phyloP scores from a whole-genome alignment of 2,113 vertebrate species.

The Macrotus californicus region DNA sequence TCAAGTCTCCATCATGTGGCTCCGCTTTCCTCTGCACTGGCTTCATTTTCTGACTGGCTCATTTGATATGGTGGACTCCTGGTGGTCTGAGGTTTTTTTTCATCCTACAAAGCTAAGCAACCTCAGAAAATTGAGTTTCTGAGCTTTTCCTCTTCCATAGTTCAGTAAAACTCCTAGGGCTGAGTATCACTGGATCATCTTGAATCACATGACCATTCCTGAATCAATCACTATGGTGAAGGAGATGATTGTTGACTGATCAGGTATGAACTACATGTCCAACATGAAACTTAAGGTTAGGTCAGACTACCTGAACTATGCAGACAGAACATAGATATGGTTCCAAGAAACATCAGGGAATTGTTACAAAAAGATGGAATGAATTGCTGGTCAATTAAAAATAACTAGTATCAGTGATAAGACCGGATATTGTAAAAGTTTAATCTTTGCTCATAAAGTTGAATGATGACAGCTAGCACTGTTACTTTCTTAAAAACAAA shows the following conservation, averaged over 20 bases:
- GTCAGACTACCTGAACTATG: neutral
- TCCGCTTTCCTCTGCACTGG: constrained; percentile 52
- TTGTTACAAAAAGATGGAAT: constrained; percentile 20
- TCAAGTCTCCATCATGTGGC: constrained; percentile 66
- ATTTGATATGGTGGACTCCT: constrained; percentile 36
- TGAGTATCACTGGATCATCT: constrained; percentile 36
- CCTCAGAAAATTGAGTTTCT: constrained; percentile 34
- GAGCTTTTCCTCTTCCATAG: neutral
- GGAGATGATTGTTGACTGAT: constrained; percentile 14
- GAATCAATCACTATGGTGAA: constrained; percentile 39
- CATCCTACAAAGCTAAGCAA: constrained; percentile 37
- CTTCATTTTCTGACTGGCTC: constrained; percentile 51
- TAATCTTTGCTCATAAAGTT: constrained; percentile 18
- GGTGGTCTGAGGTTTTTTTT: constrained; percentile 39
- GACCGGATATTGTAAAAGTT: neutral
- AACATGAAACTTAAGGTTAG: neutral
- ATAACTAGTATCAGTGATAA: neutral
- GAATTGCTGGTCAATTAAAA: constrained; percentile 30
- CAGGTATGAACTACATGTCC: constrained; percentile 11
- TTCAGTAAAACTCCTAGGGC: neutral
- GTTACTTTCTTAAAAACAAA: constrained; percentile 35
- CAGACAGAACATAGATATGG: constrained; percentile 7
- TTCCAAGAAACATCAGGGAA: constrained; percentile 38
- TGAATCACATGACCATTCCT: constrained; percentile 22
- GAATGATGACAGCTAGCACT: neutral